These are phyloP conservation scores for Tridacna crocea DNA, from an alignment of 2,888 invertebrate species.

Conservation along the genomic window DNA sequence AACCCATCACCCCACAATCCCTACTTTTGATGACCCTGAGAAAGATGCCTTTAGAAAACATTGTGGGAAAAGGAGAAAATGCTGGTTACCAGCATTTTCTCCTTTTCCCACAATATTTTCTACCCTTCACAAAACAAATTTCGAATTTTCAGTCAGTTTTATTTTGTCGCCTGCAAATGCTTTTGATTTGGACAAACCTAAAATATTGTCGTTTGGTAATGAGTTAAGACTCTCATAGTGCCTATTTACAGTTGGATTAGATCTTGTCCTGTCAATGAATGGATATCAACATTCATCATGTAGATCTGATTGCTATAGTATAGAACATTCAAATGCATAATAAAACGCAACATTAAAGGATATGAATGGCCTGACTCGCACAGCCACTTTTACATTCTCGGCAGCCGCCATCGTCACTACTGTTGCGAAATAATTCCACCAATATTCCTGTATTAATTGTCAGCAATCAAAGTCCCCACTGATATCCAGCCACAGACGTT, in stretches of 20 bases:
- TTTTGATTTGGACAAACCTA: too few relatives aligned
- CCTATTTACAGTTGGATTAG: too few relatives aligned
- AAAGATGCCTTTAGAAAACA: too few relatives aligned
- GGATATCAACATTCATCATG: too few relatives aligned
- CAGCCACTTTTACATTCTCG: conserved; percentile 80
- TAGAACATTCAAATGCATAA: background rate
- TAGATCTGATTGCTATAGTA: too few relatives aligned
- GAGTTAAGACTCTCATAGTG: too few relatives aligned
- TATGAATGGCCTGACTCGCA: conserved; percentile 81
- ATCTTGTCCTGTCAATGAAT: too few relatives aligned
- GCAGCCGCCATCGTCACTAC: conserved; percentile 40
- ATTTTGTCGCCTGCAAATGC: too few relatives aligned
- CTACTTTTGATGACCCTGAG: too few relatives aligned
- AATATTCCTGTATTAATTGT: background rate
- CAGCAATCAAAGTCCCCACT: background rate
- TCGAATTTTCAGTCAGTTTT: background rate
- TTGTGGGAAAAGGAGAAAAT: background rate
- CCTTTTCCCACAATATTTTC: conserved; percentile 2
- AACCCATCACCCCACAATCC: too few relatives aligned
- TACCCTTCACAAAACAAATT: background rate
- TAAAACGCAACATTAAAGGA: conserved; percentile 70
- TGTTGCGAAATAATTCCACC: background rate
- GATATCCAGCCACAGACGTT: background rate
- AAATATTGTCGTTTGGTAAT: too few relatives aligned
- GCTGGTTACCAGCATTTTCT: conserved; percentile 1